These are phyloP conservation scores for Morelia viridis DNA, from an alignment of 2,797 vertebrate genomes.

Conservation along the genomic window DNA sequence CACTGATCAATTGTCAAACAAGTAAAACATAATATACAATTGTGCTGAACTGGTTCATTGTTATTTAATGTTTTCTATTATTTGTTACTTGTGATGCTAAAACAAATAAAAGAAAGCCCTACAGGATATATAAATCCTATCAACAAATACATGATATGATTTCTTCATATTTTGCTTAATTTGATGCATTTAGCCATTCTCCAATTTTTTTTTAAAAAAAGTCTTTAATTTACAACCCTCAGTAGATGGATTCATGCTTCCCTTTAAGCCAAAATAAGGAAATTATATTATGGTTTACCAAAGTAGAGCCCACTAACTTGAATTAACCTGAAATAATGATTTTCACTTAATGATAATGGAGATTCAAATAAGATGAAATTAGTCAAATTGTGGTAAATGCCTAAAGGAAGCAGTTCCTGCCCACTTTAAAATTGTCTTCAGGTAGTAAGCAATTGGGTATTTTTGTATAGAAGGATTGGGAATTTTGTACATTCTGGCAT, in stretches of 20 bases:
- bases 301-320: not conserved
- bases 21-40: constrained; percentile 47
- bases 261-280: not conserved
- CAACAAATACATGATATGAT: not conserved
- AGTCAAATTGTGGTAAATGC: not conserved
- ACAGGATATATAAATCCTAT: not conserved
- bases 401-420: not conserved
- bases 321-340: rapidly evolving
- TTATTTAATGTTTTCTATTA: not conserved
- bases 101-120: not conserved
- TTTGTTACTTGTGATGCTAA: not conserved
- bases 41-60: not conserved
- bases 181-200: not conserved
- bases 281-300: not conserved
- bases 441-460: not conserved
- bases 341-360: not conserved
- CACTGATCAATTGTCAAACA: constrained; percentile 41
- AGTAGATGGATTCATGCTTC: not conserved
- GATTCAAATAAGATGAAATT: not conserved
- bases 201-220: too few species aligned
- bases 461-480: not conserved
- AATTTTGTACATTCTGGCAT: not conserved
- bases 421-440: not conserved
- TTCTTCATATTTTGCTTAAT: not conserved
- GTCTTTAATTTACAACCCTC: not conserved